Base-by-base conservation (phyloP, 2,888 invertebrate species). In the Mylabris sibirica region DNA sequence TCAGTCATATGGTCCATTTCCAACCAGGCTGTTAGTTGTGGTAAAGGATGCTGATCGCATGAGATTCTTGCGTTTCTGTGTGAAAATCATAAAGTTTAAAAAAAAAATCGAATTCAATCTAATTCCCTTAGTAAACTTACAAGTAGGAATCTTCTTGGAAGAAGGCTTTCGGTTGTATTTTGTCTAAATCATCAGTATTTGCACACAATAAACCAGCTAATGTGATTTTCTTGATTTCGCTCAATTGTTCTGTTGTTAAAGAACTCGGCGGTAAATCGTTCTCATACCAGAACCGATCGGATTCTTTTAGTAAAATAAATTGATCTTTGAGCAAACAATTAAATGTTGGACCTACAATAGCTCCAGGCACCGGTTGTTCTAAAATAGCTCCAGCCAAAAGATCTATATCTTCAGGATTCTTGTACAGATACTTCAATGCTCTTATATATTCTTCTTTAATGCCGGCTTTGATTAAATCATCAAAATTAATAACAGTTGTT, bases 271-370 rank as follows among this genome's bases (percentile, higher is more conserved):
- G 96, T 60, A 96, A 88, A 80, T 97, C 96, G 81, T 97, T 97
- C 84, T 98, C 97, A 80, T 96, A 97, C 96, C 97, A 98, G 83
- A 96, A 97, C 72, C 97, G 88, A 86, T 98, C 98, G 65, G 96
- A 94, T 77, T 92, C 91, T 78, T 95, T 91, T 6, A 96, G 85
- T 73, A 92, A 90, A 49, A 90, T 89, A 82, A 98, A 96, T 83
- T 97, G 97, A 65, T 91, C 84, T 30, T 92, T 93, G 11, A 97
- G 81, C 8, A 98, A 87, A 78, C 97, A 98, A n/a, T 92, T 92
- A 64, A 97, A 90, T 0, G 97, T 97, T 0, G 94, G 92, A 1
- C 97, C 97, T 4, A 97, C 91, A 0, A 95, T 89, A 0, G 94
- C 92, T 4, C 96, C 96, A 0, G 91, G 89, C 0, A 89, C 88